phyloP scores from a whole-genome alignment of 2,113 vertebrate species.

The Microcebus ravelobensis region DNA sequence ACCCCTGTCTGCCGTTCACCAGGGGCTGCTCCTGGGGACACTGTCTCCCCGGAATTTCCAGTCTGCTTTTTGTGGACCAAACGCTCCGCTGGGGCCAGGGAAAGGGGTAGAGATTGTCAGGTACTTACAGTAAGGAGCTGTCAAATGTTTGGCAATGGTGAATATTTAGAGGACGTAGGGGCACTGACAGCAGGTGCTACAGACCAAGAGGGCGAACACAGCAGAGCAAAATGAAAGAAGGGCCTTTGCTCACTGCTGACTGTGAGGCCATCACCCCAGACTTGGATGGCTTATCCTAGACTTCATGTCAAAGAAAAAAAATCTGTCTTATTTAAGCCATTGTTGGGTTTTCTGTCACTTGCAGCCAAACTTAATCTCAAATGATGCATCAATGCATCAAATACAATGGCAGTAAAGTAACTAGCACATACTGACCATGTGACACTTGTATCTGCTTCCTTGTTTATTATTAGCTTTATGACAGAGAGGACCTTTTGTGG shows the following conservation, averaged over 20 bases:
- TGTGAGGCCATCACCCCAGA: not conserved
- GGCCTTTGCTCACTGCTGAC: no score
- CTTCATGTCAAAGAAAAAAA: not conserved
- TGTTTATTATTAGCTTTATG: not conserved
- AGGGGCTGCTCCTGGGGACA: not conserved
- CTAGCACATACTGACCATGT: not conserved
- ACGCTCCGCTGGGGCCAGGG: not conserved
- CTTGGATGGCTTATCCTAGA: not conserved
- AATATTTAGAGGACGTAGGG: not conserved
- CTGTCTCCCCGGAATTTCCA: not conserved
- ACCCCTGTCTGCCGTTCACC: rapidly evolving
- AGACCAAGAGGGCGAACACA: not conserved
- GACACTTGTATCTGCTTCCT: not conserved
- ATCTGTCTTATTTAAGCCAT: not conserved
- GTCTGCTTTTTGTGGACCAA: rapidly evolving
- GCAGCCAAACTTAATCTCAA: not conserved
- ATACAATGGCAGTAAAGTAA: not conserved
- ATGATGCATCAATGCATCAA: not conserved
- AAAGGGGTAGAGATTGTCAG: not conserved
- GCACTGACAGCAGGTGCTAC: rapidly evolving
- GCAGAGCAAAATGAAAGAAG: not conserved
- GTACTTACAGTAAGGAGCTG: no score
- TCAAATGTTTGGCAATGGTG: not conserved
- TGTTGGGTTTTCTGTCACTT: not conserved
- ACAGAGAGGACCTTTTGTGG: not conserved